Evolutionary conservation across 2,113 vertebrate genomes (phyloP), one percentile per base, ranked within the genome.

Genomic region (Phainopepla nitens): DNA sequence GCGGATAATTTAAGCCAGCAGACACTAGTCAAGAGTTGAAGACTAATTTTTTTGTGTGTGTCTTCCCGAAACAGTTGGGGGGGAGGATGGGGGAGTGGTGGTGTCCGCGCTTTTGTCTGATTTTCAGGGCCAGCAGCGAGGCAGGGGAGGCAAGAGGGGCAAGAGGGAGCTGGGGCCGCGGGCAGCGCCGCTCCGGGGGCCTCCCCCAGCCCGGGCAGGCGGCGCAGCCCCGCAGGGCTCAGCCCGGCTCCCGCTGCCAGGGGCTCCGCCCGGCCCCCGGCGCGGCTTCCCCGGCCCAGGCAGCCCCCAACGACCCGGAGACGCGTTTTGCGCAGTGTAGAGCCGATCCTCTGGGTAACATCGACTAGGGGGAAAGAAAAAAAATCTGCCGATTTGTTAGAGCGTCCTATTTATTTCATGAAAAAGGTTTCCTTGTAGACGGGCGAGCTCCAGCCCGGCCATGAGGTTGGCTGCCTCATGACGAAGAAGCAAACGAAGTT

Each of bases 21-120:
- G 56, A 28, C 66, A 41, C 83, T n/a, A 62, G 77, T 61, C 61
- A 87, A 27, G 96, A 97, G 91, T 87, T 94, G 81, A 41, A 80
- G 58, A 69, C 25, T 69, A 42, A 44, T n/a, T 53, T 53, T 87
- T 23, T 16, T 41, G 14, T 47, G 44, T 44, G 54, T 39, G 39
- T 69, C 54, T 95, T 92, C 45, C 61, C 58, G n/a, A 81, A 90
- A 72, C 20, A 65, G n/a, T 4, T 76, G 24, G 11, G 22, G n/a
- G n/a, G 9, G 10, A 13, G 18, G 23, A 7, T 6, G 8, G 6
- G 23, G 15, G 3, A 33, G 23, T 2, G 21, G 11, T 11, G 11
- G 7, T 7, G 22, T 41, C 56, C 10, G 9, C 8, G 20, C 61
- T 90, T 94, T 94, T 95, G 66, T 92, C 61, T 92, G 82, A 24